phyloP scores from a whole-genome alignment of 2,797 vertebrate genomes.

The Myotis planiceps region DNA sequence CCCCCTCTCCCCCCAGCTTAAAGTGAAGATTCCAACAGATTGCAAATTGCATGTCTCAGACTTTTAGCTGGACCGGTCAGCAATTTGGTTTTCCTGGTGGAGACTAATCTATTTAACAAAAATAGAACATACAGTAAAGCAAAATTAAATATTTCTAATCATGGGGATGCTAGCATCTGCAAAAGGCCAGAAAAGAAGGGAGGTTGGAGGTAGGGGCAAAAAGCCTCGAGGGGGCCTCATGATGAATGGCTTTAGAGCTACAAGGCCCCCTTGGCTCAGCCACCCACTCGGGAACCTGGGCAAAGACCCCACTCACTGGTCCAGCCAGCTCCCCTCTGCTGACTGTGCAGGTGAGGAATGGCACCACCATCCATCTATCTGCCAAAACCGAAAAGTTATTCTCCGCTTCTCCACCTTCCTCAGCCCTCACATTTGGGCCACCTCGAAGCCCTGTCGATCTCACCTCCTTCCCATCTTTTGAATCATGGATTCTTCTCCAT shows the following conservation, averaged over 20 bases:
- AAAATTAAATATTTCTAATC: slow-evolving; percentile 66
- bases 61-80: slow-evolving; percentile 65
- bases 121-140: slow-evolving; percentile 76
- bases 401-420: not conserved
- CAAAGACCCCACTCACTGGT: not conserved
- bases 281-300: not conserved
- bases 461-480: not conserved
- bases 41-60: slow-evolving; percentile 65
- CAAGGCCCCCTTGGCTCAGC: not conserved
- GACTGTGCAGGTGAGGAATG: not conserved
- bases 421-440: not conserved
- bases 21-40: slow-evolving; percentile 55
- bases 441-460: not conserved
- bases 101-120: slow-evolving; percentile 72
- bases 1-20: not conserved
- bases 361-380: not conserved
- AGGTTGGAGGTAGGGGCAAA: not conserved
- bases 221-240: not conserved
- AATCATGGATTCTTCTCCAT: not conserved
- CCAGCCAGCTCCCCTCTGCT: not conserved
- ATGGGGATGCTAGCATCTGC: slow-evolving; percentile 39
- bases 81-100: slow-evolving; percentile 72
- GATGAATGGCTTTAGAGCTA: not conserved
- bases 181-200: not conserved
- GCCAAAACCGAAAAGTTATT: not conserved